These are phyloP conservation scores for Spodoptera frugiperda DNA, from an alignment of 1,140 invertebrate genomes.

Conservation along the genomic window DNA sequence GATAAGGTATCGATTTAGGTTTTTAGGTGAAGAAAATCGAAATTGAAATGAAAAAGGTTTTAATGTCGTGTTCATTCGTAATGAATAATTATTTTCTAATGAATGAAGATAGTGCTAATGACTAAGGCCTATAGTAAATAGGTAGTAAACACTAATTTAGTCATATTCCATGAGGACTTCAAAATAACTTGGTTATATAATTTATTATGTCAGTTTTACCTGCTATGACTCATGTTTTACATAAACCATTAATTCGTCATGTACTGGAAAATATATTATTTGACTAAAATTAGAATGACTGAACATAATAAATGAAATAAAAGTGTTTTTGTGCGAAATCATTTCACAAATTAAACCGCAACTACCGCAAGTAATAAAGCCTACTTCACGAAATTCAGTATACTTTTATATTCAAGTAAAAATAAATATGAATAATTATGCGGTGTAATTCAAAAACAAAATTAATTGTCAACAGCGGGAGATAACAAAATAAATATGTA, in stretches of 20 bases:
- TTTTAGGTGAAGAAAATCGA: neutral
- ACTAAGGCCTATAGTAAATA: too few species aligned
- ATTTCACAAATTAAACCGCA: neutral
- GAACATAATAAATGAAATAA: neutral
- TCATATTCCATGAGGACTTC: too few species aligned
- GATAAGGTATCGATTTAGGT: conserved; percentile 39
- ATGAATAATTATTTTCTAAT: too few species aligned
- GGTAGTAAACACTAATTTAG: too few species aligned
- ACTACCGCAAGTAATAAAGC: neutral
- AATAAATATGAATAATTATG: conserved; percentile 30
- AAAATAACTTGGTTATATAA: too few species aligned
- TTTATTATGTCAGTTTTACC: too few species aligned
- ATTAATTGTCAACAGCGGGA: conserved; percentile 46
- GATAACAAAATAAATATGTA: conserved; percentile 48
- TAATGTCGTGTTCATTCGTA: neutral
- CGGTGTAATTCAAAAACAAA: conserved; percentile 42
- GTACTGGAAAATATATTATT: too few species aligned
- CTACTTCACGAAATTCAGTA: conserved; percentile 9
- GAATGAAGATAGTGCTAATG: too few species aligned
- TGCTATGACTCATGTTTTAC: too few species aligned
- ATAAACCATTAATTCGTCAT: too few species aligned
- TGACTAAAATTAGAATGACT: neutral
- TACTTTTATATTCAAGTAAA: conserved; percentile 5
- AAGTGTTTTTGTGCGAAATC: neutral
- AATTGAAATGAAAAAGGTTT: neutral